Base-by-base conservation (phyloP, 1,140 invertebrate species). In the Drosophila navojoa region DNA sequence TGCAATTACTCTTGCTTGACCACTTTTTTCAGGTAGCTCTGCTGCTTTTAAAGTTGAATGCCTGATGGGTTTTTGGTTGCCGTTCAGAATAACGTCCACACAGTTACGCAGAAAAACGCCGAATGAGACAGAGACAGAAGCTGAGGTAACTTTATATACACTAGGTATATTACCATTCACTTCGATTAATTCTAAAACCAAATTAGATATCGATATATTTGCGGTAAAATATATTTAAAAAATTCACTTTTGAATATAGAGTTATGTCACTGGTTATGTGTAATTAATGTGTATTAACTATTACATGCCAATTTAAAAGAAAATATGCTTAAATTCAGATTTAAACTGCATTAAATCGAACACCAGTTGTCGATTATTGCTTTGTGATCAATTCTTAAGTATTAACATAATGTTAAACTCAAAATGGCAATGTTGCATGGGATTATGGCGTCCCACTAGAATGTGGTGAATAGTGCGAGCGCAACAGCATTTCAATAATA, bases 71-170 rank as follows among this genome's bases (percentile, higher is more conserved):
- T 68, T 62, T 74, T 64, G 70, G 54, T 67, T 67, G 76, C 71
- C 72, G 74, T 71, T 67, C 40, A 45, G 53, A 61, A 64, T 49
- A 71, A 85, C 78, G 85, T 89, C 85, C 76, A 79, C 81, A 90
- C 81, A 84, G 71, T 79, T 64, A 71, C 84, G 54, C 72, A 79
- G 84, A 85, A 77, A 79, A 89, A 84, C 85, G 84, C 79, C 84
- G 86, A 90, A 90, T 90, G 86, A 90, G 81, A 90, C 69, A 70
- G 85, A 80, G 42, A 44, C 61, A 73, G 71, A 76, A 86, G 60
- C 47, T 67, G 63, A 67, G 70, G 52, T 16, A 69, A 59, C 55
- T 69, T 77, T 77, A 77, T 77, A 77, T 77, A 77, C 63, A 44
- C 40, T 58, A 57, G 52, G 53, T 76, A 60, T 58, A 38, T 58